These are phyloP conservation scores for Drosophila nr. fundita DNA, from an alignment of 2,888 invertebrate species.

Conservation along the genomic window DNA sequence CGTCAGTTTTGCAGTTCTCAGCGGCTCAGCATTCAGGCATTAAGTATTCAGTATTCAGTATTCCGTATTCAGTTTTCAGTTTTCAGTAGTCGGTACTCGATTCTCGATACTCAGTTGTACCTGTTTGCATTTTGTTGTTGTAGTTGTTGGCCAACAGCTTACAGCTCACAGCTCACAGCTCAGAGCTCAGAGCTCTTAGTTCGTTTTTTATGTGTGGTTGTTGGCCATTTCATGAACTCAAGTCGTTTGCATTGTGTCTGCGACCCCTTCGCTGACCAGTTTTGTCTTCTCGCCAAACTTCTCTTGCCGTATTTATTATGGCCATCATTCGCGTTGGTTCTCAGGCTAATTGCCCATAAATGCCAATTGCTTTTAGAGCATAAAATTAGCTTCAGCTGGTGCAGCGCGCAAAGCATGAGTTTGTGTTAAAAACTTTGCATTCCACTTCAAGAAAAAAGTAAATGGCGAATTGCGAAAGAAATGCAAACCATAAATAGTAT, in stretches of 20 bases:
- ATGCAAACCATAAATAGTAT: slow-evolving; percentile 56
- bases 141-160: slow-evolving; percentile 8
- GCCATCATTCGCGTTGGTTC: slow-evolving; percentile 40
- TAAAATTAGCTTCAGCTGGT: slow-evolving; percentile 37
- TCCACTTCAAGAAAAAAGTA: not conserved
- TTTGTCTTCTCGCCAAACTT: slow-evolving; percentile 9
- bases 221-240: slow-evolving; percentile 48
- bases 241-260: slow-evolving; percentile 57
- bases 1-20: slow-evolving; percentile 34
- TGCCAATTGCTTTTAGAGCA: slow-evolving; percentile 54
- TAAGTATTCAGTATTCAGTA: slow-evolving; percentile 16
- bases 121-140: slow-evolving; percentile 53
- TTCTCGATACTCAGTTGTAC: slow-evolving; percentile 36
- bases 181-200: slow-evolving; percentile 2
- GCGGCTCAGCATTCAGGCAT: slow-evolving; percentile 8
- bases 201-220: slow-evolving; percentile 26
- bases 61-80: not conserved
- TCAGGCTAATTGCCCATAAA: slow-evolving; percentile 54
- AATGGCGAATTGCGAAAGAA: not conserved
- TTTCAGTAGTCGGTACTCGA: slow-evolving; percentile 18
- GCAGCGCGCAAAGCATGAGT: slow-evolving; percentile 15
- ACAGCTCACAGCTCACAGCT: slow-evolving; percentile 1
- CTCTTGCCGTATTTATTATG: slow-evolving; percentile 39
- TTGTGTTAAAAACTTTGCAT: slow-evolving; percentile 22
- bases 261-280: slow-evolving; percentile 48